A percentile compares a stretch with the other conserved stretches of the same genome.
Evolutionary conservation across 2,797 vertebrate species (phyloP).

Genomic region (Parotocinclus haroldoi): DNA sequence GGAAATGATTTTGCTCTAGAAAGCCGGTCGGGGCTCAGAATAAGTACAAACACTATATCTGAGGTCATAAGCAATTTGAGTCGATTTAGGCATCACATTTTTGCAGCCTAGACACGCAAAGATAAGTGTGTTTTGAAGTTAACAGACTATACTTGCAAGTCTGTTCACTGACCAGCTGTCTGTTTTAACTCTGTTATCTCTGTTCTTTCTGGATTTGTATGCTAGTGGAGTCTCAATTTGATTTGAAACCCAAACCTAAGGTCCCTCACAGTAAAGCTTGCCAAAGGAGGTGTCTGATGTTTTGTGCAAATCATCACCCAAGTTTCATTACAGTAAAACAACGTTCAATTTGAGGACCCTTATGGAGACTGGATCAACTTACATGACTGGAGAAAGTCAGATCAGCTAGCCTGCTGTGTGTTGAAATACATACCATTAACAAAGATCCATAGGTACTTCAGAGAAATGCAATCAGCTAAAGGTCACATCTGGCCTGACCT

Average conservation of each 20-base stretch:
- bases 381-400: conserved; percentile 14
- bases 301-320: conserved; percentile 5
- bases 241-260: conserved; percentile 14
- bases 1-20: conserved; percentile 51
- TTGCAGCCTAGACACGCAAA: conserved; percentile 6
- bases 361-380: no score
- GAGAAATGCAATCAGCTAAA: conserved; percentile 44
- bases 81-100: conserved; percentile 25
- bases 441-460: conserved; percentile 26
- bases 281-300: not conserved
- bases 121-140: conserved; percentile 1
- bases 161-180: conserved; percentile 20
- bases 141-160: not conserved
- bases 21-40: conserved; percentile 43
- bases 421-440: conserved; percentile 11
- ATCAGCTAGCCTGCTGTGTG: conserved; percentile 13
- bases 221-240: not conserved
- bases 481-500: conserved; percentile 41
- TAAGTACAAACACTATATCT: conserved; percentile 34
- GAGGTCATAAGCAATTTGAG: conserved; percentile 23
- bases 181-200: conserved; percentile 7
- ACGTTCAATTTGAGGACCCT: conserved; percentile 2
- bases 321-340: conserved; percentile 7
- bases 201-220: not conserved
- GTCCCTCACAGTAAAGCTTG: not conserved